A percentile compares a stretch with the other conserved stretches of the same genome.
Conservation (phyloP, 1,140 invertebrate species). For the Drosophila ananassae region DNA sequence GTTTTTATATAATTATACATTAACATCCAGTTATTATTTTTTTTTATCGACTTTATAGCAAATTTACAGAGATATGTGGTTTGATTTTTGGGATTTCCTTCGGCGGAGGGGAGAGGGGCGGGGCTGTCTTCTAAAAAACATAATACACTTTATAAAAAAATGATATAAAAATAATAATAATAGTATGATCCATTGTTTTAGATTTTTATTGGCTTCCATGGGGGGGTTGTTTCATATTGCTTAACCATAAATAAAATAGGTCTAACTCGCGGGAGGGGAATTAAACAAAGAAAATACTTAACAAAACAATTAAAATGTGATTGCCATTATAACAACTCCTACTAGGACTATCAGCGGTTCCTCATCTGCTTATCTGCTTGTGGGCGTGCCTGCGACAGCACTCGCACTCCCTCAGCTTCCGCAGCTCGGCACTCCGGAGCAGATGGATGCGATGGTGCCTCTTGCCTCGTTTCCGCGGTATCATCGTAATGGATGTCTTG, state of each 20-base stretch:
- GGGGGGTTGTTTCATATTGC: conserved; percentile 1
- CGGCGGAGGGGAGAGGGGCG: background rate
- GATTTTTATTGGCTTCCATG: conserved; percentile 32
- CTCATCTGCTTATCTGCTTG: background rate
- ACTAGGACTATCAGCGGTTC: conserved; percentile 15
- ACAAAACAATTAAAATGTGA: conserved; percentile 36
- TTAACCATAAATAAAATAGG: background rate
- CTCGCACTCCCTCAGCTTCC: too few relatives aligned
- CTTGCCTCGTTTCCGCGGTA: background rate
- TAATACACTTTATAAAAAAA: too few relatives aligned
- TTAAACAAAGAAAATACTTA: conserved; percentile 40
- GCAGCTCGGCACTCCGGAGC: too few relatives aligned
- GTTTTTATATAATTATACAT: conserved; percentile 12
- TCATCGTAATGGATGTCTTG: conserved; percentile 2
- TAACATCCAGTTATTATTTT: conserved; percentile 1
- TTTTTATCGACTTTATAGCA: conserved; percentile 5
- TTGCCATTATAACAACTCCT: conserved; percentile 11
- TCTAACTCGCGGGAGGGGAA: conserved; percentile 4
- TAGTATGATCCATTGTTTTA: conserved; percentile 2
- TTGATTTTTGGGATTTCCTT: background rate
- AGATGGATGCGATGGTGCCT: too few relatives aligned
- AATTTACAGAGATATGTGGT: conserved; percentile 41
- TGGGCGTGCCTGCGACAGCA: too few relatives aligned
- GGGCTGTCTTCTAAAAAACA: background rate
- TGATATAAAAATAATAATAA: background rate